phyloP scores from a whole-genome alignment of 1,140 invertebrate genomes.

The Drosophila athabasca region DNA sequence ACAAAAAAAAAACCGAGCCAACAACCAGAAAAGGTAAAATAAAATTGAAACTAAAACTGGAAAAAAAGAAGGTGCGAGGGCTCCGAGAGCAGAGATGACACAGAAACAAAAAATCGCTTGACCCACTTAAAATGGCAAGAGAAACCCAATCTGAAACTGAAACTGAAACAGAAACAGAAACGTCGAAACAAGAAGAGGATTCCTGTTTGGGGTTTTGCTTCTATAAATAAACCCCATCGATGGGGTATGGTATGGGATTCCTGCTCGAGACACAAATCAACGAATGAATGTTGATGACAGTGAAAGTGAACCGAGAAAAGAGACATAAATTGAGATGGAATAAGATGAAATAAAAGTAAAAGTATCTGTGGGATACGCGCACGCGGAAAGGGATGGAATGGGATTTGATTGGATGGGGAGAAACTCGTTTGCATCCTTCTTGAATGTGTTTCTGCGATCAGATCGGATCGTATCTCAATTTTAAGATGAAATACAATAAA shows the following conservation, averaged over 20 bases:
- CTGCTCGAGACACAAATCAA: conserved; percentile 46
- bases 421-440: conserved; percentile 25
- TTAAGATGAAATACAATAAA: not conserved
- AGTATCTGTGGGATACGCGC: conserved; percentile 14
- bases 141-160: conserved; percentile 57
- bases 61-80: conserved; percentile 72
- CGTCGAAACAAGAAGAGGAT: conserved; percentile 34
- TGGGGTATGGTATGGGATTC: conserved; percentile 19
- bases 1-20: conserved; percentile 1
- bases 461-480: not conserved
- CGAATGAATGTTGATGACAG: conserved; percentile 43
- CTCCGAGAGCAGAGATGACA: conserved; percentile 52
- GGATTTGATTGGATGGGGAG: too few species aligned
- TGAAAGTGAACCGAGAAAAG: conserved; percentile 42
- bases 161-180: conserved; percentile 23
- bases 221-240: conserved; percentile 49
- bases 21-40: conserved; percentile 26
- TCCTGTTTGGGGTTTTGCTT: conserved; percentile 46
- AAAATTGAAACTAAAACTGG: conserved; percentile 42
- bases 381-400: not conserved
- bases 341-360: conserved; percentile 41
- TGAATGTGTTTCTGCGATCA: not conserved
- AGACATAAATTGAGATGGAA: conserved; percentile 34
- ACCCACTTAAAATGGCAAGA: conserved; percentile 78
- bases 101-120: conserved; percentile 49